Percentiles rank a stretch among this genome's conserved stretches.
These are phyloP conservation scores for Metridium senile DNA, from an alignment of 92 coral and sea anemone species.

Conservation along the genomic window DNA sequence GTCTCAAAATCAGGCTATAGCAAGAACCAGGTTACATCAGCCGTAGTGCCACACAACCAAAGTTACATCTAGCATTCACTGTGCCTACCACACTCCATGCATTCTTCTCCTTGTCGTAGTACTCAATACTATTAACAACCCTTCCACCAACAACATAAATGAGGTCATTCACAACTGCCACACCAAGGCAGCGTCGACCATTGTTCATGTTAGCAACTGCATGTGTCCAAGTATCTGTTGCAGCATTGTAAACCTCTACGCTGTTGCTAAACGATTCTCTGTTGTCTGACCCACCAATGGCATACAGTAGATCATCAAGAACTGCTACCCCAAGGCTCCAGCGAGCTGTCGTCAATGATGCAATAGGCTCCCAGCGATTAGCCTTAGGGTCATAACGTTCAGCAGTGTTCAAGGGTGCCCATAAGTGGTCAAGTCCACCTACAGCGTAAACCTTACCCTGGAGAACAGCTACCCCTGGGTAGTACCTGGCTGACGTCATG, in stretches of 20 bases:
- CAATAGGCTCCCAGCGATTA: constrained; percentile 87
- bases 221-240: constrained; percentile 76
- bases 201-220: constrained; percentile 90
- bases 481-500: constrained; percentile 96
- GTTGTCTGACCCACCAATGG: constrained; percentile 97
- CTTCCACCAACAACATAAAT: constrained; percentile 99
- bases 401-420: constrained; percentile 96
- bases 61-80: constrained; percentile 94
- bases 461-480: constrained; percentile 98
- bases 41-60: constrained; percentile 97
- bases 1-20: too few species aligned
- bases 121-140: constrained; percentile 95
- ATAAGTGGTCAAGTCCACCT: constrained; percentile 97
- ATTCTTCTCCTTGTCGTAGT: constrained; percentile 86
- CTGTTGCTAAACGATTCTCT: constrained; percentile 89
- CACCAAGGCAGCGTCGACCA: constrained; percentile 99
- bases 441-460: constrained; percentile 93
- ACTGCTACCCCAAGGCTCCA: constrained; percentile 99
- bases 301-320: constrained; percentile 77
- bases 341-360: constrained; percentile 89
- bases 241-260: constrained; percentile 90
- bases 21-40: constrained; percentile 65
- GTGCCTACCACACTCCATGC: constrained; percentile 96
- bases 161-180: constrained; percentile 96
- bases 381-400: constrained; percentile 80